Percentiles rank a stretch among this genome's conserved stretches.
phyloP scores from a whole-genome alignment of 2,113 vertebrate species.

The Scopus umbretta region DNA sequence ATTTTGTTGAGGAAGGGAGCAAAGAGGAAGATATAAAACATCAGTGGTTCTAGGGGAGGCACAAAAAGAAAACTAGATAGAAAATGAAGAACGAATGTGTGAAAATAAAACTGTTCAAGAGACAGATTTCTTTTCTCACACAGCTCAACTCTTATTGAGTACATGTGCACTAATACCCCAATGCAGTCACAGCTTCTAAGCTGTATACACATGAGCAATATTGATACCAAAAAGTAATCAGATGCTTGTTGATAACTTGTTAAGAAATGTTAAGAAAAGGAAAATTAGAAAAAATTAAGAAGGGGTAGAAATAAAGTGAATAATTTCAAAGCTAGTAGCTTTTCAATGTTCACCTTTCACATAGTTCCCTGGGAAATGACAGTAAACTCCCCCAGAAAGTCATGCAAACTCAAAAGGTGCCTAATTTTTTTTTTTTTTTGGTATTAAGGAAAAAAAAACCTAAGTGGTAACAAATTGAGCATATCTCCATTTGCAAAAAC shows the following conservation, averaged over 20 bases:
- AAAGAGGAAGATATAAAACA: not conserved
- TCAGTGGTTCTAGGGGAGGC: not conserved
- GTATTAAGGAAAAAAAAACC: not conserved
- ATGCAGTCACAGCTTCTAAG: not conserved
- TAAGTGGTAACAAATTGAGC: not conserved
- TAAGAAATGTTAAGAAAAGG: not conserved
- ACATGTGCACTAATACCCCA: not conserved
- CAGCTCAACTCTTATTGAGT: not conserved
- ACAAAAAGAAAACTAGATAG: not conserved
- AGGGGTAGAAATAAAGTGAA: not conserved
- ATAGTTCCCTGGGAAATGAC: not conserved
- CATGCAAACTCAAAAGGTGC: not conserved
- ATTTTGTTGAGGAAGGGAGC: not conserved
- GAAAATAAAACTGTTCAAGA: not conserved
- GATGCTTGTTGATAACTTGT: not conserved
- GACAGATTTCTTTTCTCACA: not conserved
- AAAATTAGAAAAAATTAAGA: not conserved
- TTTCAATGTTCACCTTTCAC: not conserved
- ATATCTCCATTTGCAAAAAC: not conserved
- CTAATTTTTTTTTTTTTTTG: not conserved
- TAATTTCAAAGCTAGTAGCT: not conserved
- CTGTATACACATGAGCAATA: not conserved
- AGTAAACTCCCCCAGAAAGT: not conserved
- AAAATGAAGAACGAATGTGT: not conserved
- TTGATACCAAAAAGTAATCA: not conserved